A percentile compares a stretch with the other conserved stretches of the same genome.
Conservation (phyloP, 2,113 vertebrate species). For the Phoenicopterus ruber region DNA sequence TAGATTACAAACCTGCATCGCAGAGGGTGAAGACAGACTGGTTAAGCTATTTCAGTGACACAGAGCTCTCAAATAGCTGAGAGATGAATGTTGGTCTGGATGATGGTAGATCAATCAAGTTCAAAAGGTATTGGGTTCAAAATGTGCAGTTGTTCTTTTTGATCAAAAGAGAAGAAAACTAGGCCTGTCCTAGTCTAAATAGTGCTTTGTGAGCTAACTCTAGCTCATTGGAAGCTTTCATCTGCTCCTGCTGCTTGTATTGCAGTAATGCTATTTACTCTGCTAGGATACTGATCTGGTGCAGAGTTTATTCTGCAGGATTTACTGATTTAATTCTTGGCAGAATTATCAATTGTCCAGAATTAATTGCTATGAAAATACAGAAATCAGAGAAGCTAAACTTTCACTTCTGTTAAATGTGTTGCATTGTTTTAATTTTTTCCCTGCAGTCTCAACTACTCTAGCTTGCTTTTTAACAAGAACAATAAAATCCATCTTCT, state of each 20-base stretch:
- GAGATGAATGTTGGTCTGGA: neutral
- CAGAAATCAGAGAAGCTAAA: neutral
- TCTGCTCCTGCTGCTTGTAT: conserved; percentile 2
- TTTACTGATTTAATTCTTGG: conserved; percentile 26
- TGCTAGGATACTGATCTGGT: neutral
- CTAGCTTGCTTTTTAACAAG: neutral
- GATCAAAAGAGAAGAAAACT: neutral
- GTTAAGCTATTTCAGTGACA: neutral
- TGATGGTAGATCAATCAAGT: neutral
- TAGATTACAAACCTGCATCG: neutral
- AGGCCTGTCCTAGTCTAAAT: neutral
- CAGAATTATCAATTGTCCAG: conserved; percentile 31
- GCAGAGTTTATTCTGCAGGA: conserved; percentile 32
- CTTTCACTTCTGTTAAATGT: neutral
- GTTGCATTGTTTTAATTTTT: neutral
- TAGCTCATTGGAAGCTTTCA: neutral
- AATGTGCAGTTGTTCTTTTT: accelerated
- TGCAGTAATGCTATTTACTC: conserved; percentile 33
- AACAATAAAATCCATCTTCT: neutral
- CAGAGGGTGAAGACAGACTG: neutral
- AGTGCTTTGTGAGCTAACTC: neutral
- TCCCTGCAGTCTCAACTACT: neutral
- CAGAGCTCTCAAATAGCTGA: neutral
- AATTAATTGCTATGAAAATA: conserved; percentile 48
- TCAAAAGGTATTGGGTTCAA: neutral